phyloP scores from a whole-genome alignment of 2,888 invertebrate genomes.

The Sepioteuthis lessoniana region DNA sequence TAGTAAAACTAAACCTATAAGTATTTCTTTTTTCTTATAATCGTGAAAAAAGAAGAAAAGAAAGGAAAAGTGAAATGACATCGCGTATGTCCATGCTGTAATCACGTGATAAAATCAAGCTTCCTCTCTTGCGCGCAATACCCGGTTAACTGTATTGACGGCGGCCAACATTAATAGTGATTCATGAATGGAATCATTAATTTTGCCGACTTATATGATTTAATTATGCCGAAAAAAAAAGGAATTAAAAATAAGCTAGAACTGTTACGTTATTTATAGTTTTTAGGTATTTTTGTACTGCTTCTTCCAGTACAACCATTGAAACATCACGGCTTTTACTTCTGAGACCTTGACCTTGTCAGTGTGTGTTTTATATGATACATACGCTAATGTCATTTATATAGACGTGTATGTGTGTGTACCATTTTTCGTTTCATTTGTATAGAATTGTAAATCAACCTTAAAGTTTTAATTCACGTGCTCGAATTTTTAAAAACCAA shows the following conservation, averaged over 20 bases:
- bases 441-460: no score
- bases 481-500: no score
- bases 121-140: not conserved
- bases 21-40: not conserved
- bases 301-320: no score
- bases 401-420: no score
- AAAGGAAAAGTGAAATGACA: not conserved
- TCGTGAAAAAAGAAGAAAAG: not conserved
- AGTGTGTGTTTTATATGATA: no score
- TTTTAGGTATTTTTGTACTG: no score
- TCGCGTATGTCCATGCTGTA: not conserved
- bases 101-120: not conserved
- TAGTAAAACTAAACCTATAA: not conserved
- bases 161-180: not conserved
- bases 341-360: no score
- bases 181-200: not conserved
- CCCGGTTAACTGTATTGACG: not conserved
- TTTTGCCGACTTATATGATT: not conserved
- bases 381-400: no score
- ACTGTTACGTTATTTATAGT: not conserved
- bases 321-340: no score
- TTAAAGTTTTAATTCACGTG: no score
- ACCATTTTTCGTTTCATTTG: no score
- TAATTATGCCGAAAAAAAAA: not conserved
- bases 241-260: not conserved